Conservation (phyloP, 2,113 vertebrate species). For the Pontoporia blainvillei region DNA sequence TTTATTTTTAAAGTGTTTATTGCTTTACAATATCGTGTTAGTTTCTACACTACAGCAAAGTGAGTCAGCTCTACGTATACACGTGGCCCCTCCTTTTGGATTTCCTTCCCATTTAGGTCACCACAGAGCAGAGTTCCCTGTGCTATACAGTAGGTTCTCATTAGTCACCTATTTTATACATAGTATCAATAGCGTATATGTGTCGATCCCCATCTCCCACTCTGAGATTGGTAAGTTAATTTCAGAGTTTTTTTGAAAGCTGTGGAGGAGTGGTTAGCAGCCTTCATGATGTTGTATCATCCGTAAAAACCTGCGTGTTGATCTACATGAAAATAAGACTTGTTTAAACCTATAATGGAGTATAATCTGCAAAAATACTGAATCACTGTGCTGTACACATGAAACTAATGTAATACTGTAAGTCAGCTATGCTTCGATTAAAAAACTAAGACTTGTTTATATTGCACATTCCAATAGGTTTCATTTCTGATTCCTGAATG, state of each 20-base stretch:
- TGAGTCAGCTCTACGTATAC: no score
- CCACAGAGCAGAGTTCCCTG: no score
- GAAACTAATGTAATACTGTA: not conserved
- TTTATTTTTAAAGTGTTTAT: no score
- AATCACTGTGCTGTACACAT: rapidly evolving
- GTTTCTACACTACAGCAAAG: no score
- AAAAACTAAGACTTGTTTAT: not conserved
- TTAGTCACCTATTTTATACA: no score
- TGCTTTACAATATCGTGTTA: no score
- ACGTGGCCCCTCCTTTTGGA: no score
- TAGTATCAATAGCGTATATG: no score
- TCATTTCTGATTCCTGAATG: constrained; percentile 92
- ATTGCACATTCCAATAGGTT: constrained; percentile 80
- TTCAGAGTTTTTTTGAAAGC: not conserved
- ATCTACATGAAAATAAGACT: not conserved
- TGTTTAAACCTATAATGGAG: not conserved
- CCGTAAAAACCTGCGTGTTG: not conserved
- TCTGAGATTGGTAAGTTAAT: not conserved
- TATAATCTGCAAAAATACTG: not conserved
- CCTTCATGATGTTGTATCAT: not conserved
- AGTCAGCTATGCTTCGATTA: not conserved
- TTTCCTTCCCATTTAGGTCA: no score
- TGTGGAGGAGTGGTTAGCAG: not conserved
- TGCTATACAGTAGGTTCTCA: no score
- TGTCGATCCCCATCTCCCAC: no score